A percentile compares a stretch with the other conserved stretches of the same genome.
phyloP scores from a whole-genome alignment of 2,797 vertebrate species.

The Tenualosa ilisha region DNA sequence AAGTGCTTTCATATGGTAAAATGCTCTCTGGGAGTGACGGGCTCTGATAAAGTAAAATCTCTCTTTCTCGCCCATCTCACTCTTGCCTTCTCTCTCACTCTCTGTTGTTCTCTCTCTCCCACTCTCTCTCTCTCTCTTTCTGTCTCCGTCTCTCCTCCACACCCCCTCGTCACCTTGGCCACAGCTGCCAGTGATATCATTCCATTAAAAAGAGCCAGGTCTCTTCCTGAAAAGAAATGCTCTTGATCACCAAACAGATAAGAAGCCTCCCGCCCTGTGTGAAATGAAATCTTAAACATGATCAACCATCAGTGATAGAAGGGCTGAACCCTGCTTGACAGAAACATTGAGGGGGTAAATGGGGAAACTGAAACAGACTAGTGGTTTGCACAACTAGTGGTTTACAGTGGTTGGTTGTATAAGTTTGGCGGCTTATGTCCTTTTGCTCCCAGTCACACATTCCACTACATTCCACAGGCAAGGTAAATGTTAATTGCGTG shows the following conservation, averaged over 20 bases:
- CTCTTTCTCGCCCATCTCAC: background rate
- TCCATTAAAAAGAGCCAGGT: background rate
- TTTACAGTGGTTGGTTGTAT: background rate
- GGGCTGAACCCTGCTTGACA: background rate
- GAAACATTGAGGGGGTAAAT: background rate
- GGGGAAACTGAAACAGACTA: background rate
- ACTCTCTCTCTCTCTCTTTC: background rate
- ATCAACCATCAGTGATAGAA: background rate
- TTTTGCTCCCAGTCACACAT: background rate
- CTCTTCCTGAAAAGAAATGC: background rate
- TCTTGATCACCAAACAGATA: background rate
- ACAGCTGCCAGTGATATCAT: background rate
- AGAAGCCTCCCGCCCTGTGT: background rate
- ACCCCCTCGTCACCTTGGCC: background rate
- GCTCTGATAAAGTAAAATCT: background rate
- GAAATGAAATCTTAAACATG: background rate
- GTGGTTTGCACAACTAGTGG: background rate
- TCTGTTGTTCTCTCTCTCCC: background rate
- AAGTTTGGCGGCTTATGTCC: background rate
- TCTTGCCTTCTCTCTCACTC: background rate
- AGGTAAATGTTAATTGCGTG: background rate
- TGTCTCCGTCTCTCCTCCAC: background rate
- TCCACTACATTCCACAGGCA: background rate
- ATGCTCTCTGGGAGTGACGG: background rate
- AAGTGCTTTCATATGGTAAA: background rate